These are phyloP conservation scores for Nothocercus nigrocapillus DNA, from an alignment of 2,113 vertebrate genomes.

Conservation along the genomic window DNA sequence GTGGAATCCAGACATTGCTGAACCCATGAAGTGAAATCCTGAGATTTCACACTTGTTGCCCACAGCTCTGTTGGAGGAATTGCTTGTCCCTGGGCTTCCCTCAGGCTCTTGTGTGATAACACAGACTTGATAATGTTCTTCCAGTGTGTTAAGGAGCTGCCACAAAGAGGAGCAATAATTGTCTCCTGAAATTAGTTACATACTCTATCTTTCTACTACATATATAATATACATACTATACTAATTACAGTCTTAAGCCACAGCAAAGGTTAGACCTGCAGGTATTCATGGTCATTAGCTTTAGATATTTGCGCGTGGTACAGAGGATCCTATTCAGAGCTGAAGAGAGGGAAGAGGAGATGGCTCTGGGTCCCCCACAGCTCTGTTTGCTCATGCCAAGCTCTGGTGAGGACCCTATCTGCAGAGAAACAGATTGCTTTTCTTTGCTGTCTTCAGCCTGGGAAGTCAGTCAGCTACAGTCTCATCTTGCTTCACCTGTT, in stretches of 20 bases:
- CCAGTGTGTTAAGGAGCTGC: neutral
- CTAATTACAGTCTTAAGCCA: neutral
- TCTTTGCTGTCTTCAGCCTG: neutral
- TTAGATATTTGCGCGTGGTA: neutral
- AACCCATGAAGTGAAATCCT: neutral
- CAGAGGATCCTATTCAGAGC: neutral
- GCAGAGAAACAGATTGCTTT: neutral
- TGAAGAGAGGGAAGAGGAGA: neutral
- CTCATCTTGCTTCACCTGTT: neutral
- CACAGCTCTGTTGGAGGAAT: neutral
- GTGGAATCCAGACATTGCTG: neutral
- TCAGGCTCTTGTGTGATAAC: neutral
- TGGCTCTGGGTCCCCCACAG: neutral
- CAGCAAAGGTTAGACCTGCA: neutral
- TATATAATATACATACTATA: too few relatives aligned
- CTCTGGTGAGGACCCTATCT: rapidly evolving
- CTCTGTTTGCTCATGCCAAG: neutral
- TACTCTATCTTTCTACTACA: too few relatives aligned
- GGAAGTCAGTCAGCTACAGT: neutral
- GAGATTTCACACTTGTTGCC: neutral
- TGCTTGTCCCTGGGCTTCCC: neutral
- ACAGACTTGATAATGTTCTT: neutral
- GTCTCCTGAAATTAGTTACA: neutral
- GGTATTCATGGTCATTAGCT: neutral
- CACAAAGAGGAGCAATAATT: neutral